Evolutionary conservation across 2,113 vertebrate genomes (phyloP).

Genomic region (Catagonus wagneri): DNA sequence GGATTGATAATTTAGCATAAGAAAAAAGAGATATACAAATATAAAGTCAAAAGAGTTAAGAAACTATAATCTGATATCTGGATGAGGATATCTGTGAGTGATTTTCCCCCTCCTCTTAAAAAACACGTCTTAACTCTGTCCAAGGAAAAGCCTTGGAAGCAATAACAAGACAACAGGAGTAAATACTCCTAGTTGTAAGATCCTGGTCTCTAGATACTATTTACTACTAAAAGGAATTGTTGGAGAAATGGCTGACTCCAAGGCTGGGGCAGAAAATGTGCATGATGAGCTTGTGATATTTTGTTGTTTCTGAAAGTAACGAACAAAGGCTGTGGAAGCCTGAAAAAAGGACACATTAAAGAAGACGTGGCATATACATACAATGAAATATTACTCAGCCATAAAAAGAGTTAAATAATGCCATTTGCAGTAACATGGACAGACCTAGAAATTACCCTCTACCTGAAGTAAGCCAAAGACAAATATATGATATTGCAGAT

Average conservation of each 20-base stretch:
- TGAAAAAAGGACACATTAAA: neutral
- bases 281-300: neutral
- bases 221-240: neutral
- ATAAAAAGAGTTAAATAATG: too few relatives aligned
- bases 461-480: too few relatives aligned
- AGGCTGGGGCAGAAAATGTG: neutral
- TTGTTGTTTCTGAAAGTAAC: neutral
- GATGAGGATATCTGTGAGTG: neutral
- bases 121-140: neutral
- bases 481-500: too few relatives aligned
- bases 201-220: neutral
- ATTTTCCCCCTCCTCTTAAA: neutral
- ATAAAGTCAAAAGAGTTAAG: neutral
- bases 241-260: neutral
- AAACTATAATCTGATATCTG: neutral
- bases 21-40: neutral
- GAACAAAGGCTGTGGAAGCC: neutral
- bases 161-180: neutral
- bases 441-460: too few relatives aligned
- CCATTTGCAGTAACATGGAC: too few relatives aligned
- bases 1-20: neutral
- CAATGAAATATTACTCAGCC: too few relatives aligned
- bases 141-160: neutral
- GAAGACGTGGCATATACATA: too few relatives aligned
- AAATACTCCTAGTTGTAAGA: neutral